Percentiles rank a stretch among this genome's conserved stretches.
phyloP scores from a whole-genome alignment of 35 echinoderm and acorn worm genomes.

The Holothuria glaberrima region DNA sequence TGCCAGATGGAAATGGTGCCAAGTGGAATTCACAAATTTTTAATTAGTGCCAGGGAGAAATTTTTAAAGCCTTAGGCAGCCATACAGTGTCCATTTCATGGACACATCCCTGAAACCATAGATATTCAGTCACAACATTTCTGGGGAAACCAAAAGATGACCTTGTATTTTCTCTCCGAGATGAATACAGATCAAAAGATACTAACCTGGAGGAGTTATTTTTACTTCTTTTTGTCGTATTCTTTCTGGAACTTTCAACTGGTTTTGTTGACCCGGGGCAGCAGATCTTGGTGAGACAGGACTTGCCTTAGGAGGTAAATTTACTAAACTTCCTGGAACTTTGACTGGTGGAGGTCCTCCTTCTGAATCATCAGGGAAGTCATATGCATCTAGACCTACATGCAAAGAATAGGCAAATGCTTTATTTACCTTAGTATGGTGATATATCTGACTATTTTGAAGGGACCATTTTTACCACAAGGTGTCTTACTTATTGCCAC shows the following conservation, averaged over 20 bases:
- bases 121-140: too few relatives aligned
- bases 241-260: constrained; percentile 5
- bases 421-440: too few relatives aligned
- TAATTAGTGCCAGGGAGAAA: too few relatives aligned
- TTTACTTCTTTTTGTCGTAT: constrained; percentile 11
- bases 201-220: constrained; percentile 1
- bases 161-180: too few relatives aligned
- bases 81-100: too few relatives aligned
- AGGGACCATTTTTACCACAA: background rate
- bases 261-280: background rate
- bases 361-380: background rate
- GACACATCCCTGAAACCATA: too few relatives aligned
- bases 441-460: background rate
- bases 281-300: background rate
- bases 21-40: too few relatives aligned
- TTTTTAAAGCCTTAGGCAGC: too few relatives aligned
- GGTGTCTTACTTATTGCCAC: too few relatives aligned
- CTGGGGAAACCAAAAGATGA: too few relatives aligned
- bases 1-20: too few relatives aligned
- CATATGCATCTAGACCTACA: constrained; percentile 10
- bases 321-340: constrained; percentile 3
- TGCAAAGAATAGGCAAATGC: background rate
- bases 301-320: background rate
- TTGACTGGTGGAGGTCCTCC: constrained; percentile 22
- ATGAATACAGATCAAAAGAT: too few relatives aligned